phyloP scores from a whole-genome alignment of 2,888 invertebrate species.

The Tiphia femorata region DNA sequence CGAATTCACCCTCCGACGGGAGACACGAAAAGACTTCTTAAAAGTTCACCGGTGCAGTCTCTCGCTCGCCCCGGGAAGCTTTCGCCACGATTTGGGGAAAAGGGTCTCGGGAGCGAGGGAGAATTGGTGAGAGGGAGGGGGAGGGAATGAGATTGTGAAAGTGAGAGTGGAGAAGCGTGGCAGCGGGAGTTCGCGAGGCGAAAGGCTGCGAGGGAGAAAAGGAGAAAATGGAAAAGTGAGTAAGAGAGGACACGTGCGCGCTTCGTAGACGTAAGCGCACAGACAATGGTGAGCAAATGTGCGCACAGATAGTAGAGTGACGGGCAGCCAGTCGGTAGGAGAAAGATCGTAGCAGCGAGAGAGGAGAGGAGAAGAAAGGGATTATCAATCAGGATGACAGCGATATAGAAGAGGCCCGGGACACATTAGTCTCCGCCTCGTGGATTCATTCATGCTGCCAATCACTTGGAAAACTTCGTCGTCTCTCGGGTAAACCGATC shows the following conservation, averaged over 20 bases:
- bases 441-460: conserved; percentile 56
- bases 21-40: conserved; percentile 36
- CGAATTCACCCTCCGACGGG: conserved; percentile 23
- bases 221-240: too few relatives aligned
- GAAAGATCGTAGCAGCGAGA: conserved; percentile 11
- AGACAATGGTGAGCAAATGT: too few relatives aligned
- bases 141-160: neutral
- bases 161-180: neutral
- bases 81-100: neutral
- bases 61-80: neutral
- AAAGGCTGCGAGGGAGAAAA: neutral
- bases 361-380: conserved; percentile 13
- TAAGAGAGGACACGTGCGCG: too few relatives aligned
- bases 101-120: conserved; percentile 11
- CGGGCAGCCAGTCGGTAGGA: too few relatives aligned
- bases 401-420: conserved; percentile 40
- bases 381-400: conserved; percentile 58
- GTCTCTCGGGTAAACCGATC: conserved; percentile 26
- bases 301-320: too few relatives aligned
- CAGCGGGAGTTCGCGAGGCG: neutral
- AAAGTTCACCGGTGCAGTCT: conserved; percentile 14
- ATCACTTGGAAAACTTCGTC: conserved; percentile 46
- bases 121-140: neutral
- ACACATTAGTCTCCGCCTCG: conserved; percentile 53
- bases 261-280: too few relatives aligned